Evolutionary conservation across 92 coral and sea anemone genomes (phyloP).

Genomic region (Palythoa caribaeorum): DNA sequence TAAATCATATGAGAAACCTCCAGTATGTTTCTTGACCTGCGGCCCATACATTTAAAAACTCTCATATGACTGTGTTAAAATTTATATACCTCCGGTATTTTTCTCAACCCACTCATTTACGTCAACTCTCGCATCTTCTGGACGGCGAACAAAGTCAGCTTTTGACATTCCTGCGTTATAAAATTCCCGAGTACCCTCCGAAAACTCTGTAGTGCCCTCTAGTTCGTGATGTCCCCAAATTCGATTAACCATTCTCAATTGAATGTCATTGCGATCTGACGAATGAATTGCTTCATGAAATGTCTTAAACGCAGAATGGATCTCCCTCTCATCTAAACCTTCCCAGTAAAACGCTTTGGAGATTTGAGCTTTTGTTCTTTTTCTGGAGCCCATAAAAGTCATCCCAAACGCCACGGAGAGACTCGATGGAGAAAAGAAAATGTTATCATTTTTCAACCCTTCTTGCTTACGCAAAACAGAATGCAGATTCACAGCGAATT

Average conservation of each 20-base stretch:
- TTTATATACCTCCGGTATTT: slow-evolving; percentile 63
- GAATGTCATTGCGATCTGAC: slow-evolving; percentile 51
- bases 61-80: too few relatives aligned
- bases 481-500: slow-evolving; percentile 30
- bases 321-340: slow-evolving; percentile 58
- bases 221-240: slow-evolving; percentile 84
- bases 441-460: slow-evolving; percentile 45
- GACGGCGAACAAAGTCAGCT: slow-evolving; percentile 72
- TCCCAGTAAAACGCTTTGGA: slow-evolving; percentile 78
- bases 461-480: slow-evolving; percentile 36
- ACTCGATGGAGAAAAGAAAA: slow-evolving; percentile 91
- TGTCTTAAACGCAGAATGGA: slow-evolving; percentile 73
- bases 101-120: slow-evolving; percentile 91
- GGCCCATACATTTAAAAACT: neutral
- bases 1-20: too few relatives aligned
- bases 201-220: slow-evolving; percentile 64
- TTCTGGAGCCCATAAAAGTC: slow-evolving; percentile 84
- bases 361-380: slow-evolving; percentile 80
- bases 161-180: slow-evolving; percentile 73
- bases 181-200: slow-evolving; percentile 52
- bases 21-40: too few relatives aligned
- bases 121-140: slow-evolving; percentile 74
- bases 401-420: slow-evolving; percentile 82
- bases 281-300: slow-evolving; percentile 77
- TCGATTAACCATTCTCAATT: slow-evolving; percentile 85